Evolutionary conservation across 2,113 vertebrate genomes (phyloP).

Genomic region (Gnathonemus longibarbis): DNA sequence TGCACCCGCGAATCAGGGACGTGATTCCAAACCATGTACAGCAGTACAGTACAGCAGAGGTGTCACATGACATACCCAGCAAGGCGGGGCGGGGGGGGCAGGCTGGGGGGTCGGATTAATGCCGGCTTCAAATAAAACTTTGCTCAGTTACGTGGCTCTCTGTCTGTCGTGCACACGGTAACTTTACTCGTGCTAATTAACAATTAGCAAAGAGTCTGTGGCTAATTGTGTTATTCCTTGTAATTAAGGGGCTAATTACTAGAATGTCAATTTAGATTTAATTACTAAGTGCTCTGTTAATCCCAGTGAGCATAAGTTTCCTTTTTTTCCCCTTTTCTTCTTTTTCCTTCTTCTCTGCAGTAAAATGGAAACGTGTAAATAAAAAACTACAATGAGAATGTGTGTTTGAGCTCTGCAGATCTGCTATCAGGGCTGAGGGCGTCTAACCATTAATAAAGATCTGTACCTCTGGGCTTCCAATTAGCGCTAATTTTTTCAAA

Average conservation of each 20-base stretch:
- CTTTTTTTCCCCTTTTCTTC: constrained; percentile 32
- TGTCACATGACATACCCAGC: neutral
- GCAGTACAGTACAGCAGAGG: neutral
- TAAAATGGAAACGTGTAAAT: constrained; percentile 48
- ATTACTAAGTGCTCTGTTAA: constrained; percentile 78
- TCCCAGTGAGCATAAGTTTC: constrained; percentile 68
- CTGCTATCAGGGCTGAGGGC: constrained; percentile 43
- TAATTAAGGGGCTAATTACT: constrained; percentile 78
- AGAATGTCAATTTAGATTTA: constrained; percentile 80
- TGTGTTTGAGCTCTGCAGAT: constrained; percentile 51
- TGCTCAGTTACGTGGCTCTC: constrained; percentile 69
- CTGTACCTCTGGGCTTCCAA: constrained; percentile 58
- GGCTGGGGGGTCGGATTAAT: constrained; percentile 33
- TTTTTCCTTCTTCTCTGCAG: constrained; percentile 37
- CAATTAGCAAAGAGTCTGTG: constrained; percentile 73
- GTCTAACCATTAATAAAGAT: constrained; percentile 57
- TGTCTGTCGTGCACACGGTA: constrained; percentile 66
- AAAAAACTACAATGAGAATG: constrained; percentile 53
- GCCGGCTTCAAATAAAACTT: constrained; percentile 61
- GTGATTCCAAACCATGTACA: neutral
- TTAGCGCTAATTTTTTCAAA: constrained; percentile 45
- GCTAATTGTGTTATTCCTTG: constrained; percentile 78
- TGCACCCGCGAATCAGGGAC: neutral
- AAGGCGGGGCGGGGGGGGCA: too few species aligned
- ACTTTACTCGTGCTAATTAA: constrained; percentile 77